Evolutionary conservation across 2,888 invertebrate genomes (phyloP).

Genomic region (Holacanthella duospinosa): DNA sequence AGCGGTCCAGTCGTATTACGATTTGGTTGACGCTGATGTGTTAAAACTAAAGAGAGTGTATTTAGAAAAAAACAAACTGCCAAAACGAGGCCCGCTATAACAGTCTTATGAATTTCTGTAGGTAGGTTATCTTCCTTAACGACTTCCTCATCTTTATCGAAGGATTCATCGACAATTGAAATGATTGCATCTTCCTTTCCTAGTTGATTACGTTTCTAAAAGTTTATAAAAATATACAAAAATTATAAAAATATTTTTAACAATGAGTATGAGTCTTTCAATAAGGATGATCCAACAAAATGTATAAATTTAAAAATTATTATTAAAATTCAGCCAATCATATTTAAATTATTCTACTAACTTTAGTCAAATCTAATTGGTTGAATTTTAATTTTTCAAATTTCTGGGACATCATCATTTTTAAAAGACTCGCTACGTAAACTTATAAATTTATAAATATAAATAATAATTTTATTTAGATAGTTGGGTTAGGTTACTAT

Average conservation of each 20-base stretch:
- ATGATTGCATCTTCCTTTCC: not conserved
- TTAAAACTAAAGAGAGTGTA: conserved; percentile 63
- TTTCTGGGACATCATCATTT: too few relatives aligned
- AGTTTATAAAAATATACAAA: not conserved
- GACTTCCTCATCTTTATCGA: not conserved
- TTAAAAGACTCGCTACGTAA: too few relatives aligned
- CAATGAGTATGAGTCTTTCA: not conserved
- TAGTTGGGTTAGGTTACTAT: too few relatives aligned
- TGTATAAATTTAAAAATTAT: too few relatives aligned
- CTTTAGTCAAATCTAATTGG: too few relatives aligned
- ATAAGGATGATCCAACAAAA: too few relatives aligned
- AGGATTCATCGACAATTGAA: not conserved
- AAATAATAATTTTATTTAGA: too few relatives aligned
- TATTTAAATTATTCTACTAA: too few relatives aligned
- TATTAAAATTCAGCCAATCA: too few relatives aligned
- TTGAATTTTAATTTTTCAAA: too few relatives aligned
- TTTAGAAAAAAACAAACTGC: conserved; percentile 54
- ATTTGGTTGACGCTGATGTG: conserved; percentile 75
- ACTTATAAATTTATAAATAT: too few relatives aligned
- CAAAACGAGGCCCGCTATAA: conserved; percentile 51
- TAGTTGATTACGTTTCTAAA: not conserved
- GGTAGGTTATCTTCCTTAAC: conserved; percentile 45
- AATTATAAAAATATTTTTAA: not conserved
- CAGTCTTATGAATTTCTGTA: conserved; percentile 73
- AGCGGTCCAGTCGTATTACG: conserved; percentile 55